phyloP scores from a whole-genome alignment of 1,140 invertebrate genomes.

The Dinoponera quadriceps region DNA sequence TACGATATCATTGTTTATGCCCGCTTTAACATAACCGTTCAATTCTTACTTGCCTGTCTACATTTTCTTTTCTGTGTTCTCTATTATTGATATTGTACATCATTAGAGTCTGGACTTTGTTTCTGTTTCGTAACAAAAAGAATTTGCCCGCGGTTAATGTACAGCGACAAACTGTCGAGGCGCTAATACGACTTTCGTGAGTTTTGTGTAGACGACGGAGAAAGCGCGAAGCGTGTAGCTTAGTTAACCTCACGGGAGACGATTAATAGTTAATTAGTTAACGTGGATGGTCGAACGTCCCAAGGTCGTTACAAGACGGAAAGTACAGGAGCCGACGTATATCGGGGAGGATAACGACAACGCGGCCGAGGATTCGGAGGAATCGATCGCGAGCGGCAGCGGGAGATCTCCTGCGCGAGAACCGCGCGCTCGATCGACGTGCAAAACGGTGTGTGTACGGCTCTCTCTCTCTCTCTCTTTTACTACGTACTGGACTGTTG shows the following conservation, averaged over 20 bases:
- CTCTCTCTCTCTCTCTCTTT: slow-evolving; percentile 30
- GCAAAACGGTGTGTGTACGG: slow-evolving; percentile 13
- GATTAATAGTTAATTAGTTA: neutral
- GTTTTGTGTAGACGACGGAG: no score
- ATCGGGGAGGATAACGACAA: neutral
- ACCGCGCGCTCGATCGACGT: slow-evolving; percentile 59
- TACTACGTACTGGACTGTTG: slow-evolving; percentile 79
- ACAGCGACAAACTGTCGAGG: no score
- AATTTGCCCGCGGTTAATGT: no score
- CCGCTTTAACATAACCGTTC: no score
- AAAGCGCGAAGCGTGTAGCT: no score
- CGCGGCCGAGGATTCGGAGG: neutral
- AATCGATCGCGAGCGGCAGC: slow-evolving; percentile 27
- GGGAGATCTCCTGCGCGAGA: slow-evolving; percentile 52
- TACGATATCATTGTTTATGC: no score
- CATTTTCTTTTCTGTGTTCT: no score
- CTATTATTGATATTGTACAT: no score
- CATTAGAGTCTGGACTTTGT: no score
- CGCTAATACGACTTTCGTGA: no score
- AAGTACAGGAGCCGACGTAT: neutral
- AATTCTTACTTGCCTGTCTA: no score
- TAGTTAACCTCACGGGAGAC: neutral
- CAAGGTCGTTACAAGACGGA: neutral
- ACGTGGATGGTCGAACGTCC: neutral
- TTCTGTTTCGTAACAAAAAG: no score